Conservation (phyloP, 2,888 invertebrate genomes). For the Lasioglossum pauxillum region DNA sequence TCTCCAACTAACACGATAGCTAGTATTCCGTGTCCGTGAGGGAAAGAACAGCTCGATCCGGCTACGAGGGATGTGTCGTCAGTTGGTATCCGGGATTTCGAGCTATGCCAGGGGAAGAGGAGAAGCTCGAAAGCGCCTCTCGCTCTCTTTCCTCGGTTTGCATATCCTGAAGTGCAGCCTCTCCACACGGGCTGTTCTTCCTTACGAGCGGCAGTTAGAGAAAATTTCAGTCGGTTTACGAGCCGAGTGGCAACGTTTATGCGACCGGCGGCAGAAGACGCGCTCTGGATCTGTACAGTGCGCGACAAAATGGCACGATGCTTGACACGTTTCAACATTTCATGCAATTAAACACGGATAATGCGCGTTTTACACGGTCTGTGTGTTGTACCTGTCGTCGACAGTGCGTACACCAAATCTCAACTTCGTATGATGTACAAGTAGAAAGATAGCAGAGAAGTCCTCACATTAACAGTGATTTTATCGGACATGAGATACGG, state of each 20-base stretch:
- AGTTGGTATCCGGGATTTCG: conserved; percentile 12
- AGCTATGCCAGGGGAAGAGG: background rate
- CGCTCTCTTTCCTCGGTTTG: conserved; percentile 38
- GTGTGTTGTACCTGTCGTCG: background rate
- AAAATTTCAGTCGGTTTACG: conserved; percentile 62
- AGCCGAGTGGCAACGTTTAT: conserved; percentile 55
- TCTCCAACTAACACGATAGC: background rate
- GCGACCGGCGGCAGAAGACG: conserved; percentile 22
- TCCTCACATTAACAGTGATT: too few relatives aligned
- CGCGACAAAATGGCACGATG: background rate
- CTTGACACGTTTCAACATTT: background rate
- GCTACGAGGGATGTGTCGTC: conserved; percentile 15
- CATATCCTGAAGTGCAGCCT: conserved; percentile 45
- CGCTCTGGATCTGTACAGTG: conserved; percentile 8
- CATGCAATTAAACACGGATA: background rate
- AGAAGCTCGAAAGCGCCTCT: conserved; percentile 10
- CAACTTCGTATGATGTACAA: background rate
- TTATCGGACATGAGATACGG: too few relatives aligned
- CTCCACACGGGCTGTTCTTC: conserved; percentile 35
- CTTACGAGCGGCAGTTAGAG: conserved; percentile 59
- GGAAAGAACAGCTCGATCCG: conserved; percentile 29
- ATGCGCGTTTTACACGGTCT: background rate
- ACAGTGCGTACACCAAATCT: background rate
- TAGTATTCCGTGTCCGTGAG: background rate
- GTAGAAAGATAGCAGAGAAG: too few relatives aligned